Base-by-base conservation (phyloP, 2,888 invertebrate genomes). In the Minunthozetes semirufus region DNA sequence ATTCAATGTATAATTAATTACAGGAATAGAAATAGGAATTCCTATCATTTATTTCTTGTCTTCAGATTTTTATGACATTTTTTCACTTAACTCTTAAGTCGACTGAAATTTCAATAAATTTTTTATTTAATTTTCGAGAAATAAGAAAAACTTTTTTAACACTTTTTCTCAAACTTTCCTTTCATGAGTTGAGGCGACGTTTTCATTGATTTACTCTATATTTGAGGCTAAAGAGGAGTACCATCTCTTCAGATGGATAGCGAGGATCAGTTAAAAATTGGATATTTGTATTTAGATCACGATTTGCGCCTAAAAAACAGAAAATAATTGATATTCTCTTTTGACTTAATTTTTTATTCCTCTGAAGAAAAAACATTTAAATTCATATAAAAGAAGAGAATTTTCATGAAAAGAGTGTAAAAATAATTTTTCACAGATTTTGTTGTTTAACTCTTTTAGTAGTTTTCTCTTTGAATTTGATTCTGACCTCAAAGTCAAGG, bases 261-360 rank as follows among this genome's bases (percentile, higher is more conserved):
- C n/a, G n/a, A 50, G 11, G n/a, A 50, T 19, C 19, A 50, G n/a
- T 50, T 50, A 1, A 19, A n/a, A 50, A n/a, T 50, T 50, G n/a
- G 25, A 56, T 56, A 56, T 56, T 56, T 56, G 56, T 56, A 56
- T 56, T 56, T 22, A 56, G 25, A 19, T 56, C 56, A 56, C 56
- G 56, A 56, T 8, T 22, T 22, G 22, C 22, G 1, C 19, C 19
- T 53, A 19, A 19, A 19, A 50, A 56, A 22, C 1, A 13, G 33
- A 33, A 25, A 56, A 56, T 56, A 56, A 56, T 56, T 56, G 56
- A 56, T 56, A 56, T 22, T 56, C 19, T 56, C 19, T 56, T 56
- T 56, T 22, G 25, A 22, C 13, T 22, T 22, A 17, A 19, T 56
- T 56, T 56, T 56, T 22, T 56, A 1, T 11, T 9, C 11, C 11